Evolutionary conservation across 2,888 invertebrate genomes (phyloP).

Genomic region (Iphiclides podalirius): DNA sequence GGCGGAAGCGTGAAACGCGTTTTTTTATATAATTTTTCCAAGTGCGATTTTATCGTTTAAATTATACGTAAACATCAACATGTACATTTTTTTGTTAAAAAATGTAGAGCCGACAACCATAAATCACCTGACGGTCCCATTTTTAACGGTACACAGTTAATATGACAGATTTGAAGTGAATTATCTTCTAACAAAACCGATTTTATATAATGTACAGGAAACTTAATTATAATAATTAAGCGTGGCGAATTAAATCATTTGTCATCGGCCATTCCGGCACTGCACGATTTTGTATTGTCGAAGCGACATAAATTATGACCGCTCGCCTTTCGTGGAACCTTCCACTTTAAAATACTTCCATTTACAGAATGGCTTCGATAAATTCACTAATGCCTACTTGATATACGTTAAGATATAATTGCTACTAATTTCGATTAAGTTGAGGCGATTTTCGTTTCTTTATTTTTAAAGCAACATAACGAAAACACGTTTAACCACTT

Average conservation of each 20-base stretch:
- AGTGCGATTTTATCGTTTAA: too few relatives aligned
- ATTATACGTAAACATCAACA: too few relatives aligned
- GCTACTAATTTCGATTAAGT: conserved; percentile 13
- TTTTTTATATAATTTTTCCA: too few relatives aligned
- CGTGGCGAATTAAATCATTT: conserved; percentile 52
- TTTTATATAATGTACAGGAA: neutral
- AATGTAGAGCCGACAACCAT: too few relatives aligned
- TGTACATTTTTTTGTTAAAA: too few relatives aligned
- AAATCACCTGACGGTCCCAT: too few relatives aligned
- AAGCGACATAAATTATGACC: conserved; percentile 51
- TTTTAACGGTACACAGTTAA: too few relatives aligned
- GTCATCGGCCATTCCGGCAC: conserved; percentile 50
- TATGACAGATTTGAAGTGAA: too few relatives aligned
- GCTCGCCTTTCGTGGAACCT: conserved; percentile 58
- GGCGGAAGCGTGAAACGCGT: neutral
- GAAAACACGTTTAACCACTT: conserved; percentile 11
- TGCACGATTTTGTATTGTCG: conserved; percentile 47
- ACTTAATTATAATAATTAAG: conserved; percentile 66
- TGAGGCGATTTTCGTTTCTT: neutral
- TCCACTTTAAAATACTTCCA: conserved; percentile 35
- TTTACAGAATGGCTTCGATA: conserved; percentile 43
- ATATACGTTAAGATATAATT: conserved; percentile 22
- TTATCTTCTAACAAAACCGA: too few relatives aligned
- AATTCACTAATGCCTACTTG: conserved; percentile 44
- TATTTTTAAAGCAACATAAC: neutral